Evolutionary conservation across 2,888 invertebrate genomes (phyloP).

Genomic region (Eupithecia abbreviata): DNA sequence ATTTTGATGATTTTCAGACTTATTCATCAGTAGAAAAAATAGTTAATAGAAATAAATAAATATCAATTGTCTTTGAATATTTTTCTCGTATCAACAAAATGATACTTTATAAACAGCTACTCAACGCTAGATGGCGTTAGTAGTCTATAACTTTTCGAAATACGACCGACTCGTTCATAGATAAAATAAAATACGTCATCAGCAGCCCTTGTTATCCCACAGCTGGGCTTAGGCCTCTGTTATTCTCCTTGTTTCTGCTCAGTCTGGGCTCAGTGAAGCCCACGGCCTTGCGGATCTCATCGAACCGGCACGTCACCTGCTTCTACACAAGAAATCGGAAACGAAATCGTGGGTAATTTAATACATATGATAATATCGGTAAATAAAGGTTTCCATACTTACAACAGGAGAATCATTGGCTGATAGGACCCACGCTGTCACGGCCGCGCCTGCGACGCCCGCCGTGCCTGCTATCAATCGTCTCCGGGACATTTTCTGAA

Average conservation of each 20-base stretch:
- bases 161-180: not conserved
- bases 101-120: not conserved
- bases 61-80: not conserved
- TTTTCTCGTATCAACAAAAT: not conserved
- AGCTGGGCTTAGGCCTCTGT: not conserved
- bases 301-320: too few relatives aligned
- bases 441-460: constrained; percentile 84
- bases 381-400: constrained; percentile 48
- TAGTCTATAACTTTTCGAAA: not conserved
- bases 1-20: not conserved
- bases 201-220: not conserved
- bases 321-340: too few relatives aligned
- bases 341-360: too few relatives aligned
- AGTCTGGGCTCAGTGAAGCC: too few relatives aligned
- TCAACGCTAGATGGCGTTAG: constrained; percentile 1
- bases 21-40: too few relatives aligned
- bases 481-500: constrained; percentile 82
- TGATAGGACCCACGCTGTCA: constrained; percentile 85
- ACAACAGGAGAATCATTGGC: constrained; percentile 81
- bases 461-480: constrained; percentile 84
- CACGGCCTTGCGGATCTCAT: too few relatives aligned
- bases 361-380: not conserved
- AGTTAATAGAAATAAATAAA: too few relatives aligned
- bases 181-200: not conserved
- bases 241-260: not conserved